Conservation (phyloP, 1,140 invertebrate species). For the Drosophila serrata region DNA sequence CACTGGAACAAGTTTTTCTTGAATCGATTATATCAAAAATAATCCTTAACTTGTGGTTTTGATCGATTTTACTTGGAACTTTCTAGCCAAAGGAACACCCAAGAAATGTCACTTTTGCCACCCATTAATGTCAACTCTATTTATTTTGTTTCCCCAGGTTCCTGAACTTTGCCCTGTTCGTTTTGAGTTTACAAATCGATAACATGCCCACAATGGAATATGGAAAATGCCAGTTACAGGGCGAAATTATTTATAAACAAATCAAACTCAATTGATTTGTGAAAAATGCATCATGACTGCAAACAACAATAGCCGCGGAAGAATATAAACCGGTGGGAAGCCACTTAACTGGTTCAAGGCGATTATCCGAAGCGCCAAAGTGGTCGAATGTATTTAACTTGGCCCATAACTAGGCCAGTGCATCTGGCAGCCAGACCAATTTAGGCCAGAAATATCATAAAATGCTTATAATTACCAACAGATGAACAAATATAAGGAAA, state of each 20-base stretch:
- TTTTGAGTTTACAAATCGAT: slow-evolving; percentile 52
- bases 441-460: slow-evolving; percentile 38
- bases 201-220: slow-evolving; percentile 18
- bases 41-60: background rate
- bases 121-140: slow-evolving; percentile 32
- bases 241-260: slow-evolving; percentile 60
- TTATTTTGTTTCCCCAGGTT: slow-evolving; percentile 6
- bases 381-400: slow-evolving; percentile 30
- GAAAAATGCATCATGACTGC: slow-evolving; percentile 37
- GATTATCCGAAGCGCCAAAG: slow-evolving; percentile 30
- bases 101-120: slow-evolving; percentile 2
- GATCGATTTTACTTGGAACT: slow-evolving; percentile 4
- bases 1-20: no score
- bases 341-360: slow-evolving; percentile 56
- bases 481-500: slow-evolving; percentile 11
- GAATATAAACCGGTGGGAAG: slow-evolving; percentile 42
- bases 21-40: background rate
- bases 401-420: slow-evolving; percentile 49
- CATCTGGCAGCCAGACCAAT: slow-evolving; percentile 33
- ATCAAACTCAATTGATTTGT: slow-evolving; percentile 69
- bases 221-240: slow-evolving; percentile 24
- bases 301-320: background rate
- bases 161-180: slow-evolving; percentile 35
- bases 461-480: slow-evolving; percentile 18
- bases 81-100: background rate